Evolutionary conservation across 2,888 invertebrate genomes (phyloP).

Genomic region (Lepidocyrtinus sp.): DNA sequence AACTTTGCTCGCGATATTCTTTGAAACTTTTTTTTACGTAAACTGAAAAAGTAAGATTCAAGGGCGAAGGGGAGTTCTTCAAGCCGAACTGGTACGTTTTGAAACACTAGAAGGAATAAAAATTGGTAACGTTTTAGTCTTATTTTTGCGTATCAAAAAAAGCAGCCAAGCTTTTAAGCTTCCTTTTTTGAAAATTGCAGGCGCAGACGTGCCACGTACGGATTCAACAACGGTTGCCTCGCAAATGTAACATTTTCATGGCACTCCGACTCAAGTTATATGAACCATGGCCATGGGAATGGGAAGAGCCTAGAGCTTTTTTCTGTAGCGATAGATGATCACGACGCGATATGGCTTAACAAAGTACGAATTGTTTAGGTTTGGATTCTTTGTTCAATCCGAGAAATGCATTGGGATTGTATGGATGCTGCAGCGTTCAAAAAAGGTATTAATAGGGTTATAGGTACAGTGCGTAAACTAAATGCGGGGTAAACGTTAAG

Average conservation of each 20-base stretch:
- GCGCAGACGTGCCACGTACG: slow-evolving; percentile 35
- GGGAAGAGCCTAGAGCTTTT: neutral
- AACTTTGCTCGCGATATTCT: no score
- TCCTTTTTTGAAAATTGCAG: slow-evolving; percentile 23
- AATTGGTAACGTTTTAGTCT: neutral
- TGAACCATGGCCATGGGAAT: slow-evolving; percentile 57
- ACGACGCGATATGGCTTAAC: neutral
- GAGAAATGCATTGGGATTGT: neutral
- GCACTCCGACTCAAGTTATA: slow-evolving; percentile 49
- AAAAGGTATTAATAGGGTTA: no score
- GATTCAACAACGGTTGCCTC: slow-evolving; percentile 59
- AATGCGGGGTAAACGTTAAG: no score
- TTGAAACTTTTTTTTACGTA: neutral
- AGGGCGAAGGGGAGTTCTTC: neutral
- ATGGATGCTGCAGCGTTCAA: no score
- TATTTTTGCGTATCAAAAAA: neutral
- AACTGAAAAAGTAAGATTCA: neutral
- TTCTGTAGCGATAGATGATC: slow-evolving; percentile 15
- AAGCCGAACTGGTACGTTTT: neutral
- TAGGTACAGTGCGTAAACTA: neutral
- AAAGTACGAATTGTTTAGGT: neutral
- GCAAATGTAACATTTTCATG: slow-evolving; percentile 55
- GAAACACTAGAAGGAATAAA: no score
- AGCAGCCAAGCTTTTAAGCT: slow-evolving; percentile 22
- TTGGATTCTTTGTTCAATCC: neutral